phyloP scores from a whole-genome alignment of 1,140 invertebrate genomes.

The Magallana ariakensis region DNA sequence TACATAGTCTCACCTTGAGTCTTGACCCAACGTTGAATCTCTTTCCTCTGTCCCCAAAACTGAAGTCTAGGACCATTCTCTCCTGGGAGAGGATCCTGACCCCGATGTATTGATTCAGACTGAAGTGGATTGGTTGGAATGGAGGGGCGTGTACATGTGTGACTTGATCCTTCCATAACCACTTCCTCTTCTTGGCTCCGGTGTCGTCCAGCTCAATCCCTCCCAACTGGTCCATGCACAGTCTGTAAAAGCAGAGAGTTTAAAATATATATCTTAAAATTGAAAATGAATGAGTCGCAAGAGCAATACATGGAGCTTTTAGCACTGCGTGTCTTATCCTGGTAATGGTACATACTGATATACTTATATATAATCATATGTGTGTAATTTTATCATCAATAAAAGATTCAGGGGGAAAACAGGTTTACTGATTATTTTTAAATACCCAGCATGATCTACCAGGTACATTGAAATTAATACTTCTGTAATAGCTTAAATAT shows the following conservation, averaged over 20 bases:
- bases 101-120: conserved; percentile 71
- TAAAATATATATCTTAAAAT: no score
- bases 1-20: conserved; percentile 70
- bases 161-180: conserved; percentile 76
- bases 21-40: conserved; percentile 77
- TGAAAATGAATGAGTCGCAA: no score
- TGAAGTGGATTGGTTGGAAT: conserved; percentile 77
- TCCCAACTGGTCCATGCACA: conserved; percentile 74
- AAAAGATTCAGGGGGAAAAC: no score
- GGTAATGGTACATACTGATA: no score
- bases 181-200: conserved; percentile 71
- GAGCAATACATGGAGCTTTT: no score
- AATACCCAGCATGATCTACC: no score
- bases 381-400: no score
- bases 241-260: conserved; percentile 57
- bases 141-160: conserved; percentile 78
- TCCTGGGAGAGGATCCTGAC: conserved; percentile 76
- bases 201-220: conserved; percentile 74
- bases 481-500: no score
- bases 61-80: conserved; percentile 75
- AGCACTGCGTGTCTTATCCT: no score
- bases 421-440: no score
- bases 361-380: no score
- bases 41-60: conserved; percentile 70
- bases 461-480: no score